Conservation (phyloP, 2,797 vertebrate species). For the Acipenser oxyrinchus region DNA sequence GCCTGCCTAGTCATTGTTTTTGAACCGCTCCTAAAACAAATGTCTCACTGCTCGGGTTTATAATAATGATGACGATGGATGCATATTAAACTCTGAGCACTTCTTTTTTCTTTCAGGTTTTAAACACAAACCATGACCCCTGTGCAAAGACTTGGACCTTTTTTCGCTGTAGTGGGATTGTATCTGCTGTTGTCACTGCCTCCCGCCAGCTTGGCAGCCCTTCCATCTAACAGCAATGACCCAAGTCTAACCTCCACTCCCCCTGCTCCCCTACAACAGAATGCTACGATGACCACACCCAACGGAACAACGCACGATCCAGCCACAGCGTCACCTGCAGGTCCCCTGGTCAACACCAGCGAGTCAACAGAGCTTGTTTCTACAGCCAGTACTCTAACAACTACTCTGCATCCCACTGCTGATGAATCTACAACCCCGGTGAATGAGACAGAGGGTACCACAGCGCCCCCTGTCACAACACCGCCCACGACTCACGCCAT, state of each 20-base stretch:
- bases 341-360: neutral
- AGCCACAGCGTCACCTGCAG: too few species aligned
- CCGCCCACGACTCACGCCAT: too few species aligned
- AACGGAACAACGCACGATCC: neutral
- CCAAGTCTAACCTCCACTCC: neutral
- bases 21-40: too few species aligned
- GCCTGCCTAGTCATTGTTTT: too few species aligned
- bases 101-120: too few species aligned
- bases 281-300: neutral
- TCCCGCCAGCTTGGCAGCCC: neutral
- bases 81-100: too few species aligned
- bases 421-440: conserved; percentile 1
- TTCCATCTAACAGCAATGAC: neutral
- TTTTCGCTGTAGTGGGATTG: conserved; percentile 24
- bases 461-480: neutral
- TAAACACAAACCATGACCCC: conserved; percentile 7
- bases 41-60: too few species aligned
- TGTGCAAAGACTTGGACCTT: neutral
- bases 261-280: neutral
- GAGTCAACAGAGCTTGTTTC: neutral
- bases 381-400: neutral
- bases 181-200: conserved; percentile 25
- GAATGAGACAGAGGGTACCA: neutral
- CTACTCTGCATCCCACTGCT: neutral
- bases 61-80: too few species aligned